Base-by-base conservation (phyloP, 2,888 invertebrate species). In the Gibbula magus region DNA sequence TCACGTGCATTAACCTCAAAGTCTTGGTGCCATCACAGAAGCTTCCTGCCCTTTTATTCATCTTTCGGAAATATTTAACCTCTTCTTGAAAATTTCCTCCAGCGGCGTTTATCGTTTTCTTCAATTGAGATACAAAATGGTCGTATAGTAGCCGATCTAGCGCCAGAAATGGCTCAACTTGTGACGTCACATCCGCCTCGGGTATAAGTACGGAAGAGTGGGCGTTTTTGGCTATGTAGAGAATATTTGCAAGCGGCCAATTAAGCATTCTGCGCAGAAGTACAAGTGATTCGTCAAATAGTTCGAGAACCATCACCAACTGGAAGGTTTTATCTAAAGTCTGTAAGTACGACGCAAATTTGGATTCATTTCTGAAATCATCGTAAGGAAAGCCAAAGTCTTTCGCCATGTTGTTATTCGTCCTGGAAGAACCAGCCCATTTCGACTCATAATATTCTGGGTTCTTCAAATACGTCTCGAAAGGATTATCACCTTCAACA, bases 321-420 rank as follows among this genome's bases (percentile, higher is more conserved):
- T 74, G 45, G 74, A 74, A 51, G 2, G 39, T 25, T 16, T 22
- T 51, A 8, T 74, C 29, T 22, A 74, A 3, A 0, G 18, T 16
- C 22, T 7, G n/a, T 18, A 74, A 29, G 29, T 51, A 74, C 8
- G 39, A 20, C 22, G 8, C 25, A 51, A 74, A 74, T 51, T 74
- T 74, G 5, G 74, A 13, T n/a, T 8, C 18, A 22, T 74, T 51
- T 16, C 51, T 25, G 25, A 22, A 74, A 74, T 74, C 81, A 10
- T 82, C 54, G 25, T 67, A 76, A 8, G 87, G 85, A 66, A 85
- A 83, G 7, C 85, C 85, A 81, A 84, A 87, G 29, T 87, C 87
- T 20, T 82, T 75, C 2, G 86, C 86, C 78, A 86, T 85, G 66
- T 86, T 79, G 52, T 87, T 87, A 67, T 87, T 87, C 0, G 85